Base-by-base conservation (phyloP, 2,113 vertebrate species). In the Barnardius zonarius region DNA sequence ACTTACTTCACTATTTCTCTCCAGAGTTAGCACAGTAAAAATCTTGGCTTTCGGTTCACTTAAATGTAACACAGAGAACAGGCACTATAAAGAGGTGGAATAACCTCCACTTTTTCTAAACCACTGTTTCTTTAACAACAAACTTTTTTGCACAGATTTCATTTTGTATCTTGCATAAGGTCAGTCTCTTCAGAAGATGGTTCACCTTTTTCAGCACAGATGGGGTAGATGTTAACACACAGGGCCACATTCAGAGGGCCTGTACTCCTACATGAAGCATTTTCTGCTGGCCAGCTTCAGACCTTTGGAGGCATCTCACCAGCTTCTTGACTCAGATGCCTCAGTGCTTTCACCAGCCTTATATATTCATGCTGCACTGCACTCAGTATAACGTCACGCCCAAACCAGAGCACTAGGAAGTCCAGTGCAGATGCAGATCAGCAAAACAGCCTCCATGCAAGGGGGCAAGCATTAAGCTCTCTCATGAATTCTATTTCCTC, bases 251-350 rank as follows among this genome's bases (percentile, higher is more conserved):
- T 37, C 44, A 39, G 39, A 73, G 27, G 48, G 10, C 4, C 5
- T 4, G 0, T 10, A 23, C 13, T 55, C 39, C 52, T 11, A 0
- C 1, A 0, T 4, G 19, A 57, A 57, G 22, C 0, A 0, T 41
- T 69, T 66, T 55, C 75, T 75, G 48, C 17, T 30, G 67, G 28
- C 19, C 22, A 31, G 9, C 74, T 79, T 64, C 48, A 61, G 52
- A 35, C 14, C 35, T 69, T 30, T 64, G 79, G 68, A 90, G 54
- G 49, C 44, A 74, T 31, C 67, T 77, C n/a, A 1, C 3, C 67
- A 67, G 23, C 61, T 49, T 43, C 83, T 48, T 37, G 52, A 17
- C 23, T 9, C 13, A 3, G 57, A 82, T 8, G 57, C 7, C 72
- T 49, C 75, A 13, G 35, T 17, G 35, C 22, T 90, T 33, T 74